Evolutionary conservation across 2,797 vertebrate species (phyloP).

Genomic region (Coilia nasus): DNA sequence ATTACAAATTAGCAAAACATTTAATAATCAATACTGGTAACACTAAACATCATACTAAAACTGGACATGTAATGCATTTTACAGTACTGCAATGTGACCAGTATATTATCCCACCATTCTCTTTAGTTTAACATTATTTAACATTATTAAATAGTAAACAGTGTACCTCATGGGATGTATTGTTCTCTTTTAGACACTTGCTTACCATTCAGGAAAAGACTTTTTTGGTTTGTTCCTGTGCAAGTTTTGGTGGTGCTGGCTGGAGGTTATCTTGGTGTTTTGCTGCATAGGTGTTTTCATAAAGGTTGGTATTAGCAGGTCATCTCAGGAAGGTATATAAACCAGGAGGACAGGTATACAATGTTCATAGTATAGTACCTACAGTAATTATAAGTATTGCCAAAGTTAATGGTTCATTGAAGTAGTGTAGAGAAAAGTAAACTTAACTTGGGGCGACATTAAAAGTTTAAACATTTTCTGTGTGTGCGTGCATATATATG

Average conservation of each 20-base stretch:
- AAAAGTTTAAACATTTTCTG: too few species aligned
- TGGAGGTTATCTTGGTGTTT: conserved; percentile 46
- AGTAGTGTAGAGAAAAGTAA: too few species aligned
- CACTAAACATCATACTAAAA: not conserved
- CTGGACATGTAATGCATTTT: not conserved
- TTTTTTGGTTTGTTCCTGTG: conserved; percentile 4
- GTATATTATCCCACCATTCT: not conserved
- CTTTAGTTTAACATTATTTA: not conserved
- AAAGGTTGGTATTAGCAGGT: conserved; percentile 58
- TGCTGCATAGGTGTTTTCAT: conserved; percentile 47
- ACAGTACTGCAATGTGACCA: not conserved
- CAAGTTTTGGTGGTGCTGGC: conserved; percentile 35
- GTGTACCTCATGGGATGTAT: not conserved
- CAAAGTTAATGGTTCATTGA: too few species aligned
- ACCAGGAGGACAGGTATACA: not conserved
- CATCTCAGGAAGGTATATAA: not conserved
- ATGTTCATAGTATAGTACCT: not conserved
- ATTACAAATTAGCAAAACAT: not conserved
- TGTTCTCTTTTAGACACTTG: conserved; percentile 46
- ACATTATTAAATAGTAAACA: not conserved
- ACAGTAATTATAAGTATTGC: too few species aligned
- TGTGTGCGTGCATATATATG: too few species aligned
- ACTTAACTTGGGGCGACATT: too few species aligned
- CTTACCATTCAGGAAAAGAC: conserved; percentile 10
- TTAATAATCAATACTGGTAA: not conserved